These are phyloP conservation scores for Villa cingulata DNA, from an alignment of 2,888 invertebrate genomes.

Conservation along the genomic window DNA sequence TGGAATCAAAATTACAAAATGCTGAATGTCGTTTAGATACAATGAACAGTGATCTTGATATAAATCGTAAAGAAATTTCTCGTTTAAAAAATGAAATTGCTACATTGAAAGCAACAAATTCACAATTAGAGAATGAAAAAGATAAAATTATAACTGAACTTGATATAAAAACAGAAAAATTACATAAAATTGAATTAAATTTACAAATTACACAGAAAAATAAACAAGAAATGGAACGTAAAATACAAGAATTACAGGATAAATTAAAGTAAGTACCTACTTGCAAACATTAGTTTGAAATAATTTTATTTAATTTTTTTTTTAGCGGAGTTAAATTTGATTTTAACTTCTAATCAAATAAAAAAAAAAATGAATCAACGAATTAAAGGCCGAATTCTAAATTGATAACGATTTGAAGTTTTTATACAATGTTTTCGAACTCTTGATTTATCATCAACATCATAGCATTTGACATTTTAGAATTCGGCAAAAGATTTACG, in stretches of 20 bases:
- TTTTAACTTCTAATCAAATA: too few species aligned
- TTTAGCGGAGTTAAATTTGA: too few species aligned
- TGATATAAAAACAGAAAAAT: slow-evolving; percentile 58
- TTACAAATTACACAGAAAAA: slow-evolving; percentile 45
- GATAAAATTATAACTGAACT: slow-evolving; percentile 45
- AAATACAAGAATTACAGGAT: slow-evolving; percentile 42
- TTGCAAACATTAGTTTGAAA: not conserved
- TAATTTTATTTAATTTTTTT: too few species aligned
- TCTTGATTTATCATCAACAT: too few species aligned
- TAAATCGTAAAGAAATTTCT: slow-evolving; percentile 46
- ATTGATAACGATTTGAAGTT: too few species aligned
- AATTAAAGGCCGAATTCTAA: too few species aligned
- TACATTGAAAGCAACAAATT: slow-evolving; percentile 47
- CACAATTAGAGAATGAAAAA: slow-evolving; percentile 55
- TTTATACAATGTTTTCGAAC: too few species aligned
- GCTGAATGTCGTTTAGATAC: slow-evolving; percentile 44
- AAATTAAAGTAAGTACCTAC: slow-evolving; percentile 37
- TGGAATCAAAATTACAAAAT: slow-evolving; percentile 49
- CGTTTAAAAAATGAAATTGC: slow-evolving; percentile 49
- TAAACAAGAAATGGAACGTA: slow-evolving; percentile 41
- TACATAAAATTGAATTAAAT: slow-evolving; percentile 51
- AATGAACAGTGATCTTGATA: slow-evolving; percentile 45
- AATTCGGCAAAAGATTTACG: too few species aligned
- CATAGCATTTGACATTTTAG: too few species aligned
- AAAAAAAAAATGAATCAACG: too few species aligned